Evolutionary conservation across 1,140 invertebrate genomes (phyloP), one percentile per base, ranked within the genome.

Genomic region (Pentalonia nigronervosa): DNA sequence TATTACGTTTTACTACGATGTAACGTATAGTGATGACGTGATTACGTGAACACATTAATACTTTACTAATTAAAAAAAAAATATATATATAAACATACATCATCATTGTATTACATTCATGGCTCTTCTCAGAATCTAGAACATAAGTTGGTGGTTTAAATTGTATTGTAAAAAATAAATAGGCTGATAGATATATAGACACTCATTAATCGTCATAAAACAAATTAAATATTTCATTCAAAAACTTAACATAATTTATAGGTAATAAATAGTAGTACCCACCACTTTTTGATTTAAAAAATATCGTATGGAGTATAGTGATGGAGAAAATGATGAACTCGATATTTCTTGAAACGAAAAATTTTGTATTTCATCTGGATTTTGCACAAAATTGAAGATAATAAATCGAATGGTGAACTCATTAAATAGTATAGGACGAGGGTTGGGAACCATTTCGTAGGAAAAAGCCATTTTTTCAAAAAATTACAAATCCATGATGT

Each of bases 341-440:
- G 60, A 67, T 30, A 67, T 67, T 76, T 14, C 60, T 76, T 76
- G n/a, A 76, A n/a, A 76, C 17, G 14, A 76, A 76, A 76, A 76
- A 76, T 76, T 76, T 76, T 76, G 60, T 76, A 76, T 17, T 76
- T 45, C 83, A 41, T 84, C 30, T 41, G 21, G 20, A 41, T 84
- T 30, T 84, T 36, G 41, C 83, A 41, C 83, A 84, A 84, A 84
- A 84, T 84, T 84, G 83, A 84, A 84, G 36, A 84, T 25, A 41
- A 36, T n/a, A n/a, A n/a, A 67, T 67, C 11, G 60, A 76, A 76
- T 76, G 6, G 14, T n/a, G 6, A 76, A n/a, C 14, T 4, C 30
- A n/a, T 1, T n/a, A 76, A n/a, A 76, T 76, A 76, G n/a, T 67
- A 67, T 11, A n/a, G n/a, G n/a, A n/a, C n/a, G n/a, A n/a, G n/a